Evolutionary conservation across 2,113 vertebrate species (phyloP).

Genomic region (Regulus satrapa): DNA sequence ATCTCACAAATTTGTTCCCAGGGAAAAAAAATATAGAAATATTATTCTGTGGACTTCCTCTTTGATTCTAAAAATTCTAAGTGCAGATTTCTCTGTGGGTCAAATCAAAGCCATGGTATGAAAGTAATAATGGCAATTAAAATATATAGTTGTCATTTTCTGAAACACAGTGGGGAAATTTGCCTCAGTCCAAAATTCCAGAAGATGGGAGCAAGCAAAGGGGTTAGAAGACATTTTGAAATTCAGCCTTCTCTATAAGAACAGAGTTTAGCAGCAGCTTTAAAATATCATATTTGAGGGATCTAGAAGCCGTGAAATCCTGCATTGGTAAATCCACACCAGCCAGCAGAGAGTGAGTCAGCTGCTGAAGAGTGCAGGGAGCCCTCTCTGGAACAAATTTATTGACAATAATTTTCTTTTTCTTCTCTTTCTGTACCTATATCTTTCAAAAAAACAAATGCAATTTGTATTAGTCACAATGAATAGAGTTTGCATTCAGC

Average conservation of each 20-base stretch:
- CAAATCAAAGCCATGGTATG: neutral
- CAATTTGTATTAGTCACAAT: rapidly evolving
- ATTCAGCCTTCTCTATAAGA: neutral
- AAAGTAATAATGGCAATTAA: neutral
- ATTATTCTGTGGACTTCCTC: neutral
- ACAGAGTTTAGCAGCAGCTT: neutral
- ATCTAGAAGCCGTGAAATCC: neutral
- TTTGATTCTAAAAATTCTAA: neutral
- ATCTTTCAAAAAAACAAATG: neutral
- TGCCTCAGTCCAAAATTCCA: neutral
- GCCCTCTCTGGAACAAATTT: neutral
- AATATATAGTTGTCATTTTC: neutral
- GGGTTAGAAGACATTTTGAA: neutral
- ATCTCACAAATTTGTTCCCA: neutral
- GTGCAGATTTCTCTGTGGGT: neutral
- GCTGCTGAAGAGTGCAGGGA: neutral
- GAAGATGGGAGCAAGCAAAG: neutral
- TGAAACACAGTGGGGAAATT: neutral
- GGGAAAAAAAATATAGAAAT: neutral
- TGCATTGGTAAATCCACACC: rapidly evolving
- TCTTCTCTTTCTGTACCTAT: neutral
- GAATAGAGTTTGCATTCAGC: neutral
- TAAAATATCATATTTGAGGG: neutral
- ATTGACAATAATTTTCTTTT: neutral
- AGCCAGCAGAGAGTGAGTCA: neutral